Conservation (phyloP, 2,797 vertebrate genomes). For the Neostethus bicornis region DNA sequence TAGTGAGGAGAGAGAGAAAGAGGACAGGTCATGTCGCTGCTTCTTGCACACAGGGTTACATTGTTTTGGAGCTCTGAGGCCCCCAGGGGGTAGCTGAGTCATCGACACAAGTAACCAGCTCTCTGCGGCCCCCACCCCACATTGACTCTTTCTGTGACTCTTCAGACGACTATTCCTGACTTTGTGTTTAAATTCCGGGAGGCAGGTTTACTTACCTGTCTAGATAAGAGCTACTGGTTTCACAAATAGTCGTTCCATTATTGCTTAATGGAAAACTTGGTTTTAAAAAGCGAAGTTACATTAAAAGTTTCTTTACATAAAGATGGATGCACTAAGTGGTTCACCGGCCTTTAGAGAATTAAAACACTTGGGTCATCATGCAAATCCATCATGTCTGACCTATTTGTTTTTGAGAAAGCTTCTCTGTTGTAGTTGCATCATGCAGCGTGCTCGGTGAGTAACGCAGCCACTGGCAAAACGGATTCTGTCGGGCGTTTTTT, state of each 20-base stretch:
- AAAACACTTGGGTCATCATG: conserved; percentile 25
- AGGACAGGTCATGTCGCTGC: conserved; percentile 72
- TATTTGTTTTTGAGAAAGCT: conserved; percentile 50
- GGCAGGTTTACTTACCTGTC: conserved; percentile 25
- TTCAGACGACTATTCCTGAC: conserved; percentile 20
- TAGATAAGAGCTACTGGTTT: neutral
- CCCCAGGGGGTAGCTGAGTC: conserved; percentile 60
- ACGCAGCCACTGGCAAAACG: conserved; percentile 29
- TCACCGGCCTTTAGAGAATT: conserved; percentile 27
- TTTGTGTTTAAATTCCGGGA: conserved; percentile 13
- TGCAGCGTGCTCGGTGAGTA: conserved; percentile 38
- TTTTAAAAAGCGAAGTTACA: conserved; percentile 7
- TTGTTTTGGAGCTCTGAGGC: conserved; percentile 66
- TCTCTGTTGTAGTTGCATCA: conserved; percentile 4
- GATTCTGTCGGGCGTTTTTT: conserved; percentile 17
- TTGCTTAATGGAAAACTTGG: conserved; percentile 1
- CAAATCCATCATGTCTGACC: conserved; percentile 54
- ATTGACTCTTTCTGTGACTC: conserved; percentile 38
- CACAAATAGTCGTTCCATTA: neutral
- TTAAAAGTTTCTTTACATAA: conserved; percentile 8
- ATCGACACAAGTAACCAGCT: conserved; percentile 68
- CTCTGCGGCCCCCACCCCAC: conserved; percentile 21
- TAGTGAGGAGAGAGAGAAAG: conserved; percentile 34
- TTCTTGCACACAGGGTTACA: conserved; percentile 68
- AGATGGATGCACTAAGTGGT: conserved; percentile 26